Base-by-base conservation (phyloP, 2,888 invertebrate species). In the Ophion slaviceki region DNA sequence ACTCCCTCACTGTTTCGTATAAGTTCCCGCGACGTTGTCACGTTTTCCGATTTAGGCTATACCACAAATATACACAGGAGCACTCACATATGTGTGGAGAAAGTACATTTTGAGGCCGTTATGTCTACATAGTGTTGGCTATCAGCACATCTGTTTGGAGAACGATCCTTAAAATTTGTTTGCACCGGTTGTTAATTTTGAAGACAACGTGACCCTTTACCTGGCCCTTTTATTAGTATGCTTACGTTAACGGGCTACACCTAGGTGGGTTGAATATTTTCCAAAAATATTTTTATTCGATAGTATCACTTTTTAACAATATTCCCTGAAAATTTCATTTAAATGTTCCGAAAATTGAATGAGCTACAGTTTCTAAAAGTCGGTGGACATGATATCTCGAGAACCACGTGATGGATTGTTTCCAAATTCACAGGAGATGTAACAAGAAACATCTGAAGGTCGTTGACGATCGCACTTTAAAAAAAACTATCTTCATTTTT, bases 11-110 rank as follows among this genome's bases (percentile, higher is more conserved):
- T 67, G 28, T 61, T 53, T 75, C 71, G 59, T 24, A 53, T 70
- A 70, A 79, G 61, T 77, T 61, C 47, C 61, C 74, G 86, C 88
- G 82, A 71, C 74, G 89, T 89, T 89, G 88, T 89, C 88, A 89
- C 88, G 86, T 89, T 88, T 88, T 85, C 77, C 79, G 17, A 70
- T 61, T 71, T 17, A 68, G 74, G 17, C 70, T 24, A 72, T 53
- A 77, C 61, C 45, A 32, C 64, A 57, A 72, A 64, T 40, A 57
- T 20, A 8, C 8, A 40, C 40, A 40, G 24, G 4, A 36, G 32
- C 32, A 66, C 66, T 17, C 40, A 59, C n/a, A 53, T 17, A 53
- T 14, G 53, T 3, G 53, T 53, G 53, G 53, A 53, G 53, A 53
- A 53, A 53, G 17, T 53, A 53, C 11, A 17, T 53, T 53, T 53